Percentiles rank a stretch among this genome's conserved stretches.
phyloP scores from a whole-genome alignment of 2,888 invertebrate species.

The Drosophila stalkeri region DNA sequence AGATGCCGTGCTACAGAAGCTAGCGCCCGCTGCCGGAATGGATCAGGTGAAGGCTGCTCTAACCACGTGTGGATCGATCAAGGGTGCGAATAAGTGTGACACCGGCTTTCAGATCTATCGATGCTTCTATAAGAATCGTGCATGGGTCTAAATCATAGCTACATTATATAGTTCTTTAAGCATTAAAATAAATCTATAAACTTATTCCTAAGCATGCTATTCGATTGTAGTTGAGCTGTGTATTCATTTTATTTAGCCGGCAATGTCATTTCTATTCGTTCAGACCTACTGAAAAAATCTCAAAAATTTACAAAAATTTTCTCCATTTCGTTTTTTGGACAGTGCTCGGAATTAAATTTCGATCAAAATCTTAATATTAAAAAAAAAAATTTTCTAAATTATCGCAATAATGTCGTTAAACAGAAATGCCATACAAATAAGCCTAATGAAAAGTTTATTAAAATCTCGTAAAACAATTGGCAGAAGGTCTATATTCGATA shows the following conservation, averaged over 20 bases:
- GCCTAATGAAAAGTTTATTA: conserved; percentile 18
- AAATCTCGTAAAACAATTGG: background rate
- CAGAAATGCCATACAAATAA: background rate
- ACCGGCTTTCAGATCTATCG: conserved; percentile 53
- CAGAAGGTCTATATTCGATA: conserved; percentile 88
- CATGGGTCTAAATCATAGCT: background rate
- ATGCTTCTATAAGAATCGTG: conserved; percentile 56
- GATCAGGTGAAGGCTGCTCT: conserved; percentile 41
- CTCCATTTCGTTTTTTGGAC: background rate
- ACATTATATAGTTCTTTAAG: background rate
- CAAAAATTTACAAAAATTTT: background rate
- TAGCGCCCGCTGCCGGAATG: conserved; percentile 48
- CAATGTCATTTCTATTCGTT: background rate
- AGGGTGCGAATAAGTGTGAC: conserved; percentile 66
- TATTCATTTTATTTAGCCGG: background rate
- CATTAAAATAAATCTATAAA: conserved; percentile 21
- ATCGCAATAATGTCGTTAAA: conserved; percentile 25
- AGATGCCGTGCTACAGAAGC: conserved; percentile 37
- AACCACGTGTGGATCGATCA: conserved; percentile 48
- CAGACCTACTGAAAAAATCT: background rate
- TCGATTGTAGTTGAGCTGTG: background rate
- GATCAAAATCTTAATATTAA: background rate
- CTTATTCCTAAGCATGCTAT: background rate
- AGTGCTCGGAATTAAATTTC: conserved; percentile 5
- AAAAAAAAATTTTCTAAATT: background rate